Conservation (phyloP, 1,140 invertebrate species). For the Sycophila sp. region DNA sequence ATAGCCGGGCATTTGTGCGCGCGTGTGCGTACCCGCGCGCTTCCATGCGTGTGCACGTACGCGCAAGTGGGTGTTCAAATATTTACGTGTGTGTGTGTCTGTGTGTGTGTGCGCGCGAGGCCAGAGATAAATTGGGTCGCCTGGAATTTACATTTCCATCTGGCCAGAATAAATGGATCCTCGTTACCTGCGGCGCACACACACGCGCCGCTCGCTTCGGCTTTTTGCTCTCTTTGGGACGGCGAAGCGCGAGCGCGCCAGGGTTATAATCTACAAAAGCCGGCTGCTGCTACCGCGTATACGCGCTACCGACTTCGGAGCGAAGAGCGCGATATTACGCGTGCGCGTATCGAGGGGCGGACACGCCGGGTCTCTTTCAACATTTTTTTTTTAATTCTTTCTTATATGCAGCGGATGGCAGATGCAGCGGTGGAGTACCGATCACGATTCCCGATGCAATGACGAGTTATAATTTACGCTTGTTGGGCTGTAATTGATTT, state of each 20-base stretch:
- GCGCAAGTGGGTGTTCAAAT: too few relatives aligned
- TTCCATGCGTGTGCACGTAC: conserved; percentile 41
- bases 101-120: not conserved
- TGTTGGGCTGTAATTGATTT: too few relatives aligned
- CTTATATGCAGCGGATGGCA: too few relatives aligned
- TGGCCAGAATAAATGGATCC: conserved; percentile 60
- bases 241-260: not conserved
- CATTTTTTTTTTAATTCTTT: too few relatives aligned
- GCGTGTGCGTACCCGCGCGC: conserved; percentile 38
- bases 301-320: conserved; percentile 15
- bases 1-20: conserved; percentile 48
- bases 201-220: not conserved
- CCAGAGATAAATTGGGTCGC: conserved; percentile 57
- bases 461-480: too few relatives aligned
- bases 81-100: too few relatives aligned
- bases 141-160: conserved; percentile 60
- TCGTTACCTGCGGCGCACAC: conserved; percentile 51
- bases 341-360: not conserved
- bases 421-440: too few relatives aligned
- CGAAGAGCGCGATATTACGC: not conserved
- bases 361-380: too few relatives aligned
- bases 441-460: too few relatives aligned
- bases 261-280: conserved; percentile 6
- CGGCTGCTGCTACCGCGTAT: not conserved
- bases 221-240: not conserved